phyloP scores from a whole-genome alignment of 2,797 vertebrate genomes.

The Characodon lateralis region DNA sequence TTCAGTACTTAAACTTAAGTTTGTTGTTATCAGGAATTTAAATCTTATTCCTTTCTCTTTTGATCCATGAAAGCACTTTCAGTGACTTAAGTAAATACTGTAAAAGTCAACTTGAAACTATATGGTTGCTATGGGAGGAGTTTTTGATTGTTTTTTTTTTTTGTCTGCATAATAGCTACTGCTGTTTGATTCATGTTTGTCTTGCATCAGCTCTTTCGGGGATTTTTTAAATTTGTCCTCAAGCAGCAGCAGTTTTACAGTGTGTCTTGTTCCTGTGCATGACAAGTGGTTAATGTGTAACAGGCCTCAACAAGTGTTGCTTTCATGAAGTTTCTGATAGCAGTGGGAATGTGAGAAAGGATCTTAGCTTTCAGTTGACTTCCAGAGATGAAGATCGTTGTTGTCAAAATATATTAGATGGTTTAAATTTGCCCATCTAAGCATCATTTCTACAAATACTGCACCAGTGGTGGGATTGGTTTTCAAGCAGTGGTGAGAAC shows the following conservation, averaged over 20 bases:
- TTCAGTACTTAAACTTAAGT: neutral
- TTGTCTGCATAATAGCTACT: neutral
- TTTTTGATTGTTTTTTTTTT: neutral
- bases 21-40: neutral
- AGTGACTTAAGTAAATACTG: neutral
- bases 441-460: neutral
- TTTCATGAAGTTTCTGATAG: constrained; percentile 64
- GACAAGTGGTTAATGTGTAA: constrained; percentile 74
- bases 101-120: constrained; percentile 1
- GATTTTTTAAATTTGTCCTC: constrained; percentile 25
- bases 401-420: neutral
- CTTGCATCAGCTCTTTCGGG: constrained; percentile 2
- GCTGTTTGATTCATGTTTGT: constrained; percentile 1
- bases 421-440: constrained; percentile 10
- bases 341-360: constrained; percentile 44
- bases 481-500: constrained; percentile 15
- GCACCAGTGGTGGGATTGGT: neutral
- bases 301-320: constrained; percentile 68
- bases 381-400: constrained; percentile 22
- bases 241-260: neutral
- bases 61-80: neutral
- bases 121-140: neutral
- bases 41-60: constrained; percentile 1
- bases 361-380: constrained; percentile 54
- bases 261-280: constrained; percentile 8